Conservation (phyloP, 2,113 vertebrate species). For the Ramphastos sulfuratus region DNA sequence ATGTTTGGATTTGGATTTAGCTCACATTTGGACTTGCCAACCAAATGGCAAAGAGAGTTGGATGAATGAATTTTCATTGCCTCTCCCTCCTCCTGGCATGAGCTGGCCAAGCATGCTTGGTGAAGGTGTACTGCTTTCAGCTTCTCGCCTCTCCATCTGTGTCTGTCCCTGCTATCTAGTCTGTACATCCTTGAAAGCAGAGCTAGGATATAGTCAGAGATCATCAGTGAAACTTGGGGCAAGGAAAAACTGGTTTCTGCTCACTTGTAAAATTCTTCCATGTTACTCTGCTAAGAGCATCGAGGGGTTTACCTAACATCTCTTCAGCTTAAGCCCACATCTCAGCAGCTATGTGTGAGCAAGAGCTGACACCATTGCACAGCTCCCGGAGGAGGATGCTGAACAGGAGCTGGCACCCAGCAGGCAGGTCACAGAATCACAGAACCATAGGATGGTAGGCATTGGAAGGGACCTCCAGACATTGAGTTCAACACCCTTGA, state of each 20-base stretch:
- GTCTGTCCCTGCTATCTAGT: background rate
- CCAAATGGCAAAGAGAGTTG: background rate
- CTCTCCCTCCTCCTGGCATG: background rate
- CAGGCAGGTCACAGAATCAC: background rate
- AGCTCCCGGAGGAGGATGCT: background rate
- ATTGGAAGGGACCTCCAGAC: too few relatives aligned
- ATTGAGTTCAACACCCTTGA: too few relatives aligned
- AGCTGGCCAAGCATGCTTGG: background rate
- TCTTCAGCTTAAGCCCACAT: background rate
- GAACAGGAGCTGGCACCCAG: accelerated
- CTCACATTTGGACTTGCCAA: background rate
- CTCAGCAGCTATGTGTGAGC: background rate
- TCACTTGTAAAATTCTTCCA: accelerated
- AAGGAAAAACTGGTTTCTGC: background rate
- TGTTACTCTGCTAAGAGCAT: background rate
- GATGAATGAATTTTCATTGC: background rate
- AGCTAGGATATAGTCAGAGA: background rate
- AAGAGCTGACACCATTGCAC: background rate
- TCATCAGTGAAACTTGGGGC: background rate
- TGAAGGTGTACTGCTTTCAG: background rate
- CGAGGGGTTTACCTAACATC: background rate
- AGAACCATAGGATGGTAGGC: too few relatives aligned
- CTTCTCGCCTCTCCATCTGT: background rate
- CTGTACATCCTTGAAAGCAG: background rate
- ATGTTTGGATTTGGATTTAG: background rate